Percentiles rank a stretch among this genome's conserved stretches.
Evolutionary conservation across 2,113 vertebrate species (phyloP).

Genomic region (Thunnus maccoyii): DNA sequence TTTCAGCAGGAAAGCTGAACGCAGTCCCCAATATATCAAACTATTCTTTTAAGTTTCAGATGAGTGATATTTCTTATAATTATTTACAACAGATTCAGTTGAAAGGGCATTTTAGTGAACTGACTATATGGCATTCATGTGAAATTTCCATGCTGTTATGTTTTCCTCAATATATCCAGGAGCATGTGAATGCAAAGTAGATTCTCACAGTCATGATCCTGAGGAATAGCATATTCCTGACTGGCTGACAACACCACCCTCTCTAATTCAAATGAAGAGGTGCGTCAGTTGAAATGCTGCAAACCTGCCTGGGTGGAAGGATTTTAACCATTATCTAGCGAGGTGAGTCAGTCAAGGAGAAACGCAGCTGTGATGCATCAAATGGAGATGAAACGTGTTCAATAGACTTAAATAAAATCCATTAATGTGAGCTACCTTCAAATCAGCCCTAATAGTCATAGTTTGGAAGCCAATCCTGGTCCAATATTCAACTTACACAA

Average conservation of each 20-base stretch:
- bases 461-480: too few species aligned
- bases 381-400: neutral
- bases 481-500: too few species aligned
- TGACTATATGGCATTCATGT: neutral
- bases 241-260: constrained; percentile 15
- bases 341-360: constrained; percentile 6
- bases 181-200: constrained; percentile 6
- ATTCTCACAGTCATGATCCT: neutral
- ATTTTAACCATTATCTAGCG: neutral
- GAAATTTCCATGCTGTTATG: neutral
- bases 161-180: neutral
- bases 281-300: neutral
- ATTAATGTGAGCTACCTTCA: neutral
- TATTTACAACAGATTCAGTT: neutral
- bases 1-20: too few species aligned
- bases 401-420: neutral
- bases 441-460: neutral
- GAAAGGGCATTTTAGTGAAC: neutral
- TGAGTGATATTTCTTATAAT: neutral
- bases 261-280: constrained; percentile 14
- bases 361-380: neutral
- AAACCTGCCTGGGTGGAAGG: constrained; percentile 26
- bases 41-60: neutral
- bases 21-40: too few species aligned
- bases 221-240: constrained; percentile 13